Percentiles rank a stretch among this genome's conserved stretches.
Evolutionary conservation across 2,797 vertebrate genomes (phyloP).

Genomic region (Tapirus indicus): DNA sequence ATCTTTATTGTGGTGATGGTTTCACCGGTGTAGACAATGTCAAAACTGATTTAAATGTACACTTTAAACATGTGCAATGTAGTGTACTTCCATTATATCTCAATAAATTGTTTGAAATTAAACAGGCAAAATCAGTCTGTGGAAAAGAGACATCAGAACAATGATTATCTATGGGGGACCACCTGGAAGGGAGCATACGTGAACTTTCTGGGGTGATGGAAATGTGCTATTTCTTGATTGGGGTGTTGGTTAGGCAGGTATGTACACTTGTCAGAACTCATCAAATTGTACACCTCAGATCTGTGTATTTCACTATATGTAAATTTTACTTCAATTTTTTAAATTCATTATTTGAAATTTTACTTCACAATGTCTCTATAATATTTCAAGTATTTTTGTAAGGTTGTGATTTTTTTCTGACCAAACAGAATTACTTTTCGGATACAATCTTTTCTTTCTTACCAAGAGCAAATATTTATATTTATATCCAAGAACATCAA

Average conservation of each 20-base stretch:
- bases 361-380: background rate
- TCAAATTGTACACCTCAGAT: background rate
- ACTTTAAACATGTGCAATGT: background rate
- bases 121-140: background rate
- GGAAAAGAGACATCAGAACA: background rate
- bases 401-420: background rate
- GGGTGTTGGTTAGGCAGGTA: background rate
- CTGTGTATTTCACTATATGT: background rate
- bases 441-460: background rate
- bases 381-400: background rate
- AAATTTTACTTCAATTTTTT: background rate
- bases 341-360: background rate
- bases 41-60: background rate
- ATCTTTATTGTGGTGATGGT: background rate
- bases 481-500: constrained; percentile 42
- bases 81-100: background rate
- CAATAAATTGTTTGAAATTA: background rate
- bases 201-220: background rate
- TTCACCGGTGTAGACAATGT: background rate
- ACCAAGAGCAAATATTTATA: constrained; percentile 30
- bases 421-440: constrained; percentile 51
- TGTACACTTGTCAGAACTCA: background rate
- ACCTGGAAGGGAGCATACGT: background rate
- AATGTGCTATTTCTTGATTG: background rate
- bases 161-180: background rate